A percentile compares a stretch with the other conserved stretches of the same genome.
Conservation (phyloP, 2,113 vertebrate genomes). For the Paratilapia polleni region DNA sequence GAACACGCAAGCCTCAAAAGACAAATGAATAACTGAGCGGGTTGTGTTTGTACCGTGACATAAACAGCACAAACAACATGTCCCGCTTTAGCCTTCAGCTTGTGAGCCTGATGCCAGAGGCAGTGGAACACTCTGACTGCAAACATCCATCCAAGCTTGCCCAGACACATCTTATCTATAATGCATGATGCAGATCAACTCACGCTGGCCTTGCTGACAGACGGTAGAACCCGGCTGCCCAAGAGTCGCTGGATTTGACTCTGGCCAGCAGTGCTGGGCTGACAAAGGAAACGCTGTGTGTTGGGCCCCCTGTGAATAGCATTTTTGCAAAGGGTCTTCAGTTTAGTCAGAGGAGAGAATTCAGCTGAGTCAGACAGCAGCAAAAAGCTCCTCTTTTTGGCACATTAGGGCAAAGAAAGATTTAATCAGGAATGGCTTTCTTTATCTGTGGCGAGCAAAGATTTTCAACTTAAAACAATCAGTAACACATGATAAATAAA, state of each 20-base stretch:
- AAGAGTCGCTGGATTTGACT: slow-evolving; percentile 19
- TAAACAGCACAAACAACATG: slow-evolving; percentile 35
- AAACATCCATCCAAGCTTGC: slow-evolving; percentile 55
- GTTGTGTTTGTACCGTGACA: slow-evolving; percentile 24
- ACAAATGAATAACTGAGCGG: slow-evolving; percentile 22
- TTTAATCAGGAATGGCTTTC: slow-evolving; percentile 22
- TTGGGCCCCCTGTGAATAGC: slow-evolving; percentile 7
- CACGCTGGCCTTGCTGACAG: slow-evolving; percentile 49
- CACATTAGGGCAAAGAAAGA: slow-evolving; percentile 7
- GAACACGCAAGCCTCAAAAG: background rate
- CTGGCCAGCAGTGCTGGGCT: background rate
- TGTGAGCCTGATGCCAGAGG: slow-evolving; percentile 24
- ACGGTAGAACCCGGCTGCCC: slow-evolving; percentile 27
- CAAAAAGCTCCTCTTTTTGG: slow-evolving; percentile 19
- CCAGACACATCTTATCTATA: slow-evolving; percentile 77
- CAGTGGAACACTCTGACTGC: slow-evolving; percentile 43
- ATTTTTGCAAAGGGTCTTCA: slow-evolving; percentile 21
- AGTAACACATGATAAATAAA: slow-evolving; percentile 14
- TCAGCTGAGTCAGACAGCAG: slow-evolving; percentile 51
- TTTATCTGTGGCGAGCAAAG: background rate
- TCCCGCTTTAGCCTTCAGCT: slow-evolving; percentile 35
- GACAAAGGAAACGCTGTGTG: background rate
- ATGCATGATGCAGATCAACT: slow-evolving; percentile 76
- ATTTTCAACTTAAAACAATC: slow-evolving; percentile 4
- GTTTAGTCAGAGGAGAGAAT: slow-evolving; percentile 36